Percentiles rank a stretch among this genome's conserved stretches.
phyloP scores from a whole-genome alignment of 2,888 invertebrate genomes.

The Aphodius sticticus region DNA sequence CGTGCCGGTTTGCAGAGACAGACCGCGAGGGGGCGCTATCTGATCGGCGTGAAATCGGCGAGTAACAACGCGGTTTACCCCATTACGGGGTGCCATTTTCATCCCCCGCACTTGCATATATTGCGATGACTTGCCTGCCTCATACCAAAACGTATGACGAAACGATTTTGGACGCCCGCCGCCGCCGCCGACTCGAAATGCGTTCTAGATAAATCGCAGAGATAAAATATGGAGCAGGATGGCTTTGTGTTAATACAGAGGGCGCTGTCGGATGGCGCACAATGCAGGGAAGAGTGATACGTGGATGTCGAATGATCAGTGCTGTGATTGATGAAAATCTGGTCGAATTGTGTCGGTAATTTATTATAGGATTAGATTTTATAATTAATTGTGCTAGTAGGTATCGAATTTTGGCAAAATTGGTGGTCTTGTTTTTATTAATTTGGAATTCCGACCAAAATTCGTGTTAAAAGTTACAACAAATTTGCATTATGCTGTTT shows the following conservation, averaged over 20 bases:
- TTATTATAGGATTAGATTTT: no score
- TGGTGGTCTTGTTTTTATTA: no score
- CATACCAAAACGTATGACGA: not conserved
- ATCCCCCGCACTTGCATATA: slow-evolving; percentile 33
- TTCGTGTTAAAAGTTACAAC: no score
- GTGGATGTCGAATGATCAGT: not conserved
- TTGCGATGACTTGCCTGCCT: not conserved
- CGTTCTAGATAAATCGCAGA: not conserved
- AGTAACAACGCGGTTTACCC: slow-evolving; percentile 62
- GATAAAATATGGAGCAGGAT: not conserved
- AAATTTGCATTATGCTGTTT: no score
- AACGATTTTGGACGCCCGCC: not conserved
- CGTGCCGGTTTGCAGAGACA: slow-evolving; percentile 36
- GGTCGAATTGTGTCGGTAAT: not conserved
- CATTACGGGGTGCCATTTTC: slow-evolving; percentile 50
- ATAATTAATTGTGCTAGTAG: no score
- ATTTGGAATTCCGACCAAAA: no score
- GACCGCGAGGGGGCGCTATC: slow-evolving; percentile 55
- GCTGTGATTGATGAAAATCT: not conserved
- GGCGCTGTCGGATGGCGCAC: not conserved
- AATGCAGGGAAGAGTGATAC: not conserved
- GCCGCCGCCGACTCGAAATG: not conserved
- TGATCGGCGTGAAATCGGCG: slow-evolving; percentile 61
- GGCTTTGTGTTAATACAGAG: slow-evolving; percentile 4
- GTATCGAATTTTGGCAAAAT: no score